phyloP scores from a whole-genome alignment of 2,797 vertebrate species.

The Myioborus miniatus region DNA sequence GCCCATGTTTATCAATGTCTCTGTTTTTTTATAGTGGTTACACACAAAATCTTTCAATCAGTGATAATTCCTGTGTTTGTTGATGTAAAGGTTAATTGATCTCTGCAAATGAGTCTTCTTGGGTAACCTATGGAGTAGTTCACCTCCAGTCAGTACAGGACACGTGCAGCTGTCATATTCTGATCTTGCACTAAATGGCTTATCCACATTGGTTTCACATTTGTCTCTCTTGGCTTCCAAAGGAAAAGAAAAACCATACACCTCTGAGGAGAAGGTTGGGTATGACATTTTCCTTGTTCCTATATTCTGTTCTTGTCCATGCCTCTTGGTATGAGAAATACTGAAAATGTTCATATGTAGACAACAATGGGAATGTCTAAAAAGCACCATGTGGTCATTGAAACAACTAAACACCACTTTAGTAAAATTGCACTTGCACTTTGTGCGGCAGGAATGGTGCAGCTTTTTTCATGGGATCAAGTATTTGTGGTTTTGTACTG shows the following conservation, averaged over 20 bases:
- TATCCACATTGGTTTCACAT: not conserved
- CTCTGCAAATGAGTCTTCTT: not conserved
- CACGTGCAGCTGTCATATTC: accelerated
- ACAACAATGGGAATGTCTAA: not conserved
- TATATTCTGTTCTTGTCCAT: not conserved
- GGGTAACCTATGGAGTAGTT: not conserved
- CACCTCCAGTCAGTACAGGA: not conserved
- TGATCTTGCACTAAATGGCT: not conserved
- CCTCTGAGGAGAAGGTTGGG: not conserved
- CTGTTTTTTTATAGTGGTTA: not conserved
- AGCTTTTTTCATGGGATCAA: not conserved
- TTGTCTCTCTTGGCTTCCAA: not conserved
- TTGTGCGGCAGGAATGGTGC: not conserved
- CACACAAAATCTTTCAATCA: not conserved
- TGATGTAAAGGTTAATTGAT: not conserved
- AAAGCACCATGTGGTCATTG: not conserved
- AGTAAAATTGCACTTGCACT: not conserved
- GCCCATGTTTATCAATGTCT: not conserved
- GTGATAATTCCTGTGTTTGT: not conserved
- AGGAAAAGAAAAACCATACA: not conserved
- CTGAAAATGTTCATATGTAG: not conserved
- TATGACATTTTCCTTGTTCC: not conserved
- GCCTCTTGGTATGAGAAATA: not conserved
- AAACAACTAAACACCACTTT: not conserved
- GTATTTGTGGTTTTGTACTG: not conserved